Evolutionary conservation across 2,113 vertebrate species (phyloP).

Genomic region (Raphicerus campestris): DNA sequence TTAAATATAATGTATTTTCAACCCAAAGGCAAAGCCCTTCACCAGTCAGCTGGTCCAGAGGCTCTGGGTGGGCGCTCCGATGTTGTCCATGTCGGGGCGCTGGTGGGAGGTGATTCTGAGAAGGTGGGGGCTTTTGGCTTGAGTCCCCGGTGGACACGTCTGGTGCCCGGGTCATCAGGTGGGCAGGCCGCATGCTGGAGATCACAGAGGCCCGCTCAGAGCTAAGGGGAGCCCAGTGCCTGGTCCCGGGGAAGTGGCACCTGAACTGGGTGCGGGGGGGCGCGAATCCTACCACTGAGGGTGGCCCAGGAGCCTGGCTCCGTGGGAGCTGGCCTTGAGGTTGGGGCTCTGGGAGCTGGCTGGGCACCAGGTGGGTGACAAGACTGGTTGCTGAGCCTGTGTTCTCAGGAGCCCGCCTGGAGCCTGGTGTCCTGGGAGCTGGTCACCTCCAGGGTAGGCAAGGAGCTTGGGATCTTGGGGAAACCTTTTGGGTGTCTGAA

Average conservation of each 20-base stretch:
- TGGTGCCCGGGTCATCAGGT: not conserved
- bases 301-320: not conserved
- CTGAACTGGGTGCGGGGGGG: not conserved
- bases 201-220: not conserved
- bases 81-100: fast-evolving
- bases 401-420: not conserved
- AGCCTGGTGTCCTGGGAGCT: not conserved
- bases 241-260: not conserved
- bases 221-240: not conserved
- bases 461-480: not conserved
- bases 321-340: not conserved
- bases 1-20: not conserved
- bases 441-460: not conserved
- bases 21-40: not conserved
- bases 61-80: not conserved
- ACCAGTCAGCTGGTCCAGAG: not conserved
- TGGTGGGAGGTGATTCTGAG: fast-evolving
- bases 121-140: not conserved
- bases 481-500: not conserved
- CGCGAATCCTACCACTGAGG: not conserved
- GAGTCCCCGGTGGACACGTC: too few relatives aligned
- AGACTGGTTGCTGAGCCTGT: not conserved
- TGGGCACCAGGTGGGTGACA: not conserved
- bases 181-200: not conserved
- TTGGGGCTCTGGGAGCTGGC: not conserved